Conservation (phyloP, 1,140 invertebrate genomes). For the Brachionus manjavacas region DNA sequence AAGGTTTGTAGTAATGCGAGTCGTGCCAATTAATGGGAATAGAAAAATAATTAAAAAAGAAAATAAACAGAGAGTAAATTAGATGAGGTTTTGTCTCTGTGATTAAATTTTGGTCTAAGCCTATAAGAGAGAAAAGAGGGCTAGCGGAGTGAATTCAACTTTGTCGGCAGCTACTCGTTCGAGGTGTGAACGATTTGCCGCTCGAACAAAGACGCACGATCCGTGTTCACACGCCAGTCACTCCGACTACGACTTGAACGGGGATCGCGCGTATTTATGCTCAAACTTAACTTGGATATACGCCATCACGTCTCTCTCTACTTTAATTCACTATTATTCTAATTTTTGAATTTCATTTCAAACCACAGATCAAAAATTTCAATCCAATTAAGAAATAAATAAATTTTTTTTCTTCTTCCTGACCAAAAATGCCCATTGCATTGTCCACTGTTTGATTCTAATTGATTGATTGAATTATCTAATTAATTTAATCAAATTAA, state of each 20-base stretch:
- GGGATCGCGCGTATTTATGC: not conserved
- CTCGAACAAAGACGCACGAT: not conserved
- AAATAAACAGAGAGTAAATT: too few species aligned
- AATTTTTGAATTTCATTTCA: not conserved
- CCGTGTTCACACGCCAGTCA: not conserved
- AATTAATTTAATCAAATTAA: constrained; percentile 31
- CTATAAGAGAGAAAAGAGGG: not conserved
- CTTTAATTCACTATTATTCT: not conserved
- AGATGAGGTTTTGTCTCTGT: not conserved
- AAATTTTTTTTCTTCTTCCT: not conserved
- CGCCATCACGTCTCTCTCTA: not conserved
- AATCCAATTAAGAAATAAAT: constrained; percentile 10
- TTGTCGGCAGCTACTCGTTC: not conserved
- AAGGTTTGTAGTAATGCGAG: not conserved
- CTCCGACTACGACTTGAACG: not conserved
- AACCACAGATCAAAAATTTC: not conserved
- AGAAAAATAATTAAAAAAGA: not conserved
- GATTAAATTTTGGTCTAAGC: not conserved
- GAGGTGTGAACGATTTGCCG: not conserved
- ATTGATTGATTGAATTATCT: constrained; percentile 36
- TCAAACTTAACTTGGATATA: not conserved
- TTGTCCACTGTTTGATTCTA: not conserved
- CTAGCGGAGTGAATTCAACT: not conserved
- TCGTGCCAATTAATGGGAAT: not conserved
- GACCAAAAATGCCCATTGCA: too few species aligned